Evolutionary conservation across 2,888 invertebrate species (phyloP), one percentile per base, ranked within the genome.

Genomic region (Oscheius sp.): DNA sequence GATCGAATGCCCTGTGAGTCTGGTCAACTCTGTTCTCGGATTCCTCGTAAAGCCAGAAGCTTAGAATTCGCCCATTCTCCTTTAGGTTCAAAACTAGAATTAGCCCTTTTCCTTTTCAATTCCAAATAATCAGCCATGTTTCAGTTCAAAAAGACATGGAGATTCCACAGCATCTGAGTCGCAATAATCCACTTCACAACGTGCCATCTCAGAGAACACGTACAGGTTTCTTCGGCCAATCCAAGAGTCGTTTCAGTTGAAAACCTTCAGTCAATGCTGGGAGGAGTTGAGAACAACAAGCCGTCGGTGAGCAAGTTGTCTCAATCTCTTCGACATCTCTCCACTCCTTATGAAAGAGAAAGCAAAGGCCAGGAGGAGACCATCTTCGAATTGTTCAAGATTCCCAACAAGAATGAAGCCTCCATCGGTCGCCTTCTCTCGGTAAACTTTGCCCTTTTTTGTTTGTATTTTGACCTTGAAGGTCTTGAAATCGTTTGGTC

Each of bases 401-500:
- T 84, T 10, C 80, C 83, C 4, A 73, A 78, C 64, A 82, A 73
- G 65, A 69, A 81, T 52, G 76, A 82, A 42, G 82, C 82, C 4
- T 81, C 78, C n/a, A 79, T 82, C 50, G 82, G 83, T 6, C 80
- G 79, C 53, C 42, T 82, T n/a, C 27, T 82, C 2, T 70, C 78
- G 67, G 81, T 79, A n/a, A n/a, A n/a, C n/a, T n/a, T 55, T 4
- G 55, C 23, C 4, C 6, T 10, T 23, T 17, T 58, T 34, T 15
- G 15, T 37, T 12, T 23, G 2, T 42, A 3, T 33, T 39, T 20
- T 29, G 12, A 1, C 31, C 20, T 63, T 65, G 6, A 42, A 76
- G 76, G 74, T 81, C 10, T 69, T 85, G 37, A 78, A 82, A 61
- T 80, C 77, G 25, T 86, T 81, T 52, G 85, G 85, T n/a, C 75